These are phyloP conservation scores for Chloebia gouldiae DNA, from an alignment of 2,113 vertebrate genomes.

Conservation along the genomic window DNA sequence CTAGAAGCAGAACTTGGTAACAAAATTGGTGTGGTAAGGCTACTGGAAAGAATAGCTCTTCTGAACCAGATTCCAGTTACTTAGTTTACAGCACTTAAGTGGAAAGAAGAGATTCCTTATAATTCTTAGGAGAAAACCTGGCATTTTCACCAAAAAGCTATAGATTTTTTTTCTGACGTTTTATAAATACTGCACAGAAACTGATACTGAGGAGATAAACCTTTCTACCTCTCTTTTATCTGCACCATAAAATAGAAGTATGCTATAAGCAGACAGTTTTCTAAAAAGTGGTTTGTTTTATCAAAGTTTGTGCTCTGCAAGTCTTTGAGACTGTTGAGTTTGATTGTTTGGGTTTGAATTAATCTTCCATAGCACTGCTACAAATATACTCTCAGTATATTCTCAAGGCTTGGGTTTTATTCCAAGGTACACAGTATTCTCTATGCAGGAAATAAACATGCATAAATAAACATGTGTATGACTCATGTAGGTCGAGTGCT, in stretches of 20 bases:
- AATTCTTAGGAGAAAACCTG: neutral
- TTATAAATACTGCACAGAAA: constrained; percentile 40
- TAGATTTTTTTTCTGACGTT: neutral
- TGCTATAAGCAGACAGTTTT: neutral
- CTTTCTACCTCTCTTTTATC: constrained; percentile 56
- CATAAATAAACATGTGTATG: constrained; percentile 46
- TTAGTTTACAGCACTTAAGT: neutral
- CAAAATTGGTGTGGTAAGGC: neutral
- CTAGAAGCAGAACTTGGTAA: neutral
- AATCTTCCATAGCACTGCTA: constrained; percentile 1
- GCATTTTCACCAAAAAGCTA: neutral
- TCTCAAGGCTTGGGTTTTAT: constrained; percentile 35
- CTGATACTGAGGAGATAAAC: constrained; percentile 25
- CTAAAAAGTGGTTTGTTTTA: neutral
- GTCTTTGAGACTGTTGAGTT: neutral
- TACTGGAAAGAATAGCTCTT: neutral
- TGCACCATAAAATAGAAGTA: neutral
- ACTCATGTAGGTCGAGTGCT: constrained; percentile 35
- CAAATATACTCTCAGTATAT: neutral
- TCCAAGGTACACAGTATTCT: constrained; percentile 57
- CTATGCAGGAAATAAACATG: constrained; percentile 54
- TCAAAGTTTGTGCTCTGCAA: neutral
- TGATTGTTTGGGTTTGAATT: constrained; percentile 7
- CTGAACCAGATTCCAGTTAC: neutral
- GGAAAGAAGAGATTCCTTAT: neutral